Evolutionary conservation across 23 tunicate genomes (phyloP), one percentile per base, ranked within the genome.

Genomic region (Trididemnum nubilum): DNA sequence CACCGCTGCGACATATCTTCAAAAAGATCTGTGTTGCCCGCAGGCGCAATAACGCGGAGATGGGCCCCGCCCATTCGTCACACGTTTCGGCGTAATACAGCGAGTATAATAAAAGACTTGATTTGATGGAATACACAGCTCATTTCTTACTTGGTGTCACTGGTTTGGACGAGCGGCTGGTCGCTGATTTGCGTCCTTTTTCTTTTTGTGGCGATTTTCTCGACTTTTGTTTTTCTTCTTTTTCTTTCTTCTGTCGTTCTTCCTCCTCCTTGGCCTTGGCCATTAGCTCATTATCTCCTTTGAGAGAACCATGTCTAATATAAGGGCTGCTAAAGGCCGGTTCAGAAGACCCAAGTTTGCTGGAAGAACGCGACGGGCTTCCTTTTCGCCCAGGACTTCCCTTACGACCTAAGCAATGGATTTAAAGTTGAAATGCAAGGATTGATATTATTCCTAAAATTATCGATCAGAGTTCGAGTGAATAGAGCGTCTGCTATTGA

Each of bases 361-460:
- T 91, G 18, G 90, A 85, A 21, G 97, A 75, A n/a, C 97, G 52
- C n/a, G 97, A 91, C 0, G 97, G 91, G 49, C 97, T 91, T 19
- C 97, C 97, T 1, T 85, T 74, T 0, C 90, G 74, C 54, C 96
- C 96, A 78, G 72, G 28, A 65, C 74, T 67, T 4, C 61, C 69
- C 22, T 30, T 30, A 58, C 61, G 59, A 77, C 67, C 82, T 54
- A 26, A 54, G 21, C 71, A 58, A 74, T n/a, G n/a, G n/a, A n/a
- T n/a, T n/a, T n/a, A n/a, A 31, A 64, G 12, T n/a, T 23, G 22
- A 64, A n/a, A 15, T 51, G 21, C 18, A 51, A 51, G 59, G n/a
- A n/a, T n/a, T n/a, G n/a, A n/a, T n/a, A n/a, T n/a, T n/a, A n/a
- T n/a, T n/a, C n/a, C n/a, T n/a, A n/a, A n/a, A n/a, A n/a, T n/a